Evolutionary conservation across 2,888 invertebrate species (phyloP).

Genomic region (Nomada hirtipes): DNA sequence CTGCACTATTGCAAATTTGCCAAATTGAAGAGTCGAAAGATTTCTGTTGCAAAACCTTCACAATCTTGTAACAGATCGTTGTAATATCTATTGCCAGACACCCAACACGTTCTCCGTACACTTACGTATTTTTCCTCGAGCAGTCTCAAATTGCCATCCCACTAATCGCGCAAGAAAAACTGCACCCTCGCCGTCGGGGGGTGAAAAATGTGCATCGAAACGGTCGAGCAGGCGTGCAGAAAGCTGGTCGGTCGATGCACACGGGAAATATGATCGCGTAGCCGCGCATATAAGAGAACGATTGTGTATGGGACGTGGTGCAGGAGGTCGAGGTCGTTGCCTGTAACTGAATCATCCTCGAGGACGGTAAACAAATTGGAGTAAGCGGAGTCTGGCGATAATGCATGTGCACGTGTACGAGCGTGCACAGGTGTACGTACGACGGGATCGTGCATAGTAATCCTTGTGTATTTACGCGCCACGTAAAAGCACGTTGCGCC

Average conservation of each 20-base stretch:
- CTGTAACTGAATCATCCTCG: constrained; percentile 63
- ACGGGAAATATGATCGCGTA: constrained; percentile 48
- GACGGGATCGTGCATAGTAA: constrained; percentile 13
- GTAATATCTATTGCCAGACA: too few relatives aligned
- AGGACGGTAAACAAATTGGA: constrained; percentile 70
- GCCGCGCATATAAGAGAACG: constrained; percentile 36
- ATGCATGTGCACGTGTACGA: constrained; percentile 19
- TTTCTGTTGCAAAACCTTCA: too few relatives aligned
- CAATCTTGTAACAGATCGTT: too few relatives aligned
- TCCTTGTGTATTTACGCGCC: constrained; percentile 2
- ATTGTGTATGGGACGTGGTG: constrained; percentile 46
- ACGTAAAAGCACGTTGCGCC: constrained; percentile 12
- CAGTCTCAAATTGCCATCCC: background rate
- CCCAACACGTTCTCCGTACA: too few relatives aligned
- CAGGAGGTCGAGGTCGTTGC: constrained; percentile 65
- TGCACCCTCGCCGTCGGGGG: too few relatives aligned
- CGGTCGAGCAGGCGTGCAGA: constrained; percentile 6
- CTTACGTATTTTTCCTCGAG: too few relatives aligned
- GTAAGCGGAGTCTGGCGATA: constrained; percentile 63
- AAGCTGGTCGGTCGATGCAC: constrained; percentile 14
- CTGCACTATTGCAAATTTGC: too few relatives aligned
- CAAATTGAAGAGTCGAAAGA: too few relatives aligned
- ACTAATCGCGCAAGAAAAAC: background rate
- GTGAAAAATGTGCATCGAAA: background rate
- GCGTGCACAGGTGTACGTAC: constrained; percentile 1